Evolutionary conservation across 2,797 vertebrate species (phyloP), one percentile per base, ranked within the genome.

Genomic region (Enteromius paludinosus): DNA sequence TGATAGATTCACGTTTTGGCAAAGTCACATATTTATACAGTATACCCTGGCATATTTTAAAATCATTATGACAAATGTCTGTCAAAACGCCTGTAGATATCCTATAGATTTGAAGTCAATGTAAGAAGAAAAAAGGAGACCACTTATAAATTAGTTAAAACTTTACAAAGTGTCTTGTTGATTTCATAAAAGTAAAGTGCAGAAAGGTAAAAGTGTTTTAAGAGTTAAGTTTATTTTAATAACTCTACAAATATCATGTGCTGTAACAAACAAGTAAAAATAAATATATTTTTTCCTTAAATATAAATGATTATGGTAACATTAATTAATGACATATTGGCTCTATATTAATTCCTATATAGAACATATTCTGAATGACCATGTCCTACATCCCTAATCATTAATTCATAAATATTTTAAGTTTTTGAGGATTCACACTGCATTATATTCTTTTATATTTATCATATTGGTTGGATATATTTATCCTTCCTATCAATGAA

Each of bases 1-100:
- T 61, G 38, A 56, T 78, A 72, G 59, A 72, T 61, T 65, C 43
- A 9, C 74, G 69, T 74, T 73, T 69, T 83, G 28, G 47, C 52
- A 76, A 65, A 30, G 52, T 79, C 33, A 28, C 43, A 78, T 65
- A 69, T 43, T 59, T 54, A 68, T 65, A n/a, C n/a, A n/a, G n/a
- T n/a, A 18, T 20, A 75, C 75, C 68, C 11, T n/a, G 12, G 30
- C 62, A 43, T 82, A 79, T 54, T 30, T 72, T 14, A 66, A 66
- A 30, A 74, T 33, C 10, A 20, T 47, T 20, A n/a, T 33, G 41
- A 77, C 17, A 47, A 33, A 77, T 77, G 38, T 45, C 2, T 62
- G 4, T 43, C 15, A 5, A 17, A 30, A 18, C 1, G 10, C 14
- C 10, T 1, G 17, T 0, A 0, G 17, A n/a, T 35, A 11, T 23